Percentiles rank a stretch among this genome's conserved stretches.
Evolutionary conservation across 2,113 vertebrate species (phyloP).

Genomic region (Camelus dromedarius): DNA sequence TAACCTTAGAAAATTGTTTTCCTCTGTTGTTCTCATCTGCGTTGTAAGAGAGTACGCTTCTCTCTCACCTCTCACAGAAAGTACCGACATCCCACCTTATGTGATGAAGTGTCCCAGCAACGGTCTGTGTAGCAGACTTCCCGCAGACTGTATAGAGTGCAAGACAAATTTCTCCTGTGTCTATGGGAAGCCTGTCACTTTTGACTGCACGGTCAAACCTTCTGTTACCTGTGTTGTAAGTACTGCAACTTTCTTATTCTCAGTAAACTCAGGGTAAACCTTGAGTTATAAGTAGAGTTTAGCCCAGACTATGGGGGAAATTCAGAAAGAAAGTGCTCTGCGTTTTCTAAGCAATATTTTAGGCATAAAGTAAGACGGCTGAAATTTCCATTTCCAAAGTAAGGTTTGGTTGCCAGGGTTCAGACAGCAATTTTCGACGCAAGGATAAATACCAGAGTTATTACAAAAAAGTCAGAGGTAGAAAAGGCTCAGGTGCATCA

Average conservation of each 20-base stretch:
- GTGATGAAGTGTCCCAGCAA: constrained; percentile 93
- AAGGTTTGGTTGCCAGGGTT: not conserved
- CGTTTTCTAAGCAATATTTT: not conserved
- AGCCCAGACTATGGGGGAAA: not conserved
- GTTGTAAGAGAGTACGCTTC: constrained; percentile 3
- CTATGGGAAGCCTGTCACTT: constrained; percentile 91
- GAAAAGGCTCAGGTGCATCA: not conserved
- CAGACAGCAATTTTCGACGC: not conserved
- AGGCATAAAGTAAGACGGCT: not conserved
- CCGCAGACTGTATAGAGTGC: constrained; percentile 93
- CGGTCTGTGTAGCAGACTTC: constrained; percentile 91
- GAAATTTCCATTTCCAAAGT: not conserved
- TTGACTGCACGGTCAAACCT: constrained; percentile 91
- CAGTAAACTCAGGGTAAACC: not conserved
- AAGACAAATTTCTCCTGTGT: constrained; percentile 92
- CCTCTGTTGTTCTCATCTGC: not conserved
- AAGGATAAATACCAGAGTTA: not conserved
- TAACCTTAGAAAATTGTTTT: not conserved
- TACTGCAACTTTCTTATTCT: constrained; percentile 65
- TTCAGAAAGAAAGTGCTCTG: not conserved
- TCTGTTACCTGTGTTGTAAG: constrained; percentile 95
- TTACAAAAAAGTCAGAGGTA: not conserved
- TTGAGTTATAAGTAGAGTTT: not conserved
- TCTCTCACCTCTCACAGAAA: constrained; percentile 82
- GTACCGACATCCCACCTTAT: constrained; percentile 84